Conservation (phyloP, 2,113 vertebrate genomes). For the Trematocara unimaculatum region DNA sequence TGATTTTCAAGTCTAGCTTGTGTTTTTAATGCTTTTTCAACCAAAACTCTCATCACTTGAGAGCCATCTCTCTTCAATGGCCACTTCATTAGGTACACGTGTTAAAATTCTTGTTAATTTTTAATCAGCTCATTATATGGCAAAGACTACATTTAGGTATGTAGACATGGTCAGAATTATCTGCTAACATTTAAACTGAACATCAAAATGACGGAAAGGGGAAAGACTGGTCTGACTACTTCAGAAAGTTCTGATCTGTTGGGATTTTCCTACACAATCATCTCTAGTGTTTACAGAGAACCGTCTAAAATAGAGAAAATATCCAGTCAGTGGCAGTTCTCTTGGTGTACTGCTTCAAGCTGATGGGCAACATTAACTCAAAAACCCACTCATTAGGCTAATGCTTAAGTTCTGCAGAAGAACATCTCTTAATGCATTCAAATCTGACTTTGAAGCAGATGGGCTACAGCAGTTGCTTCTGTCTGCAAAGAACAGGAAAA, state of each 20-base stretch:
- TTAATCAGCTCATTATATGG: accelerated
- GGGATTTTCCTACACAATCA: background rate
- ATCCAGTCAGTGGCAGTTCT: accelerated
- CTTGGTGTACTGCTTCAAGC: background rate
- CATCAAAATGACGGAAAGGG: background rate
- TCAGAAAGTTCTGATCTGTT: background rate
- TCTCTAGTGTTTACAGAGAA: background rate
- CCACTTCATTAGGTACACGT: background rate
- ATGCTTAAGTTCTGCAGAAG: background rate
- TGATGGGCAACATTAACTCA: background rate
- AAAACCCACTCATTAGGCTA: background rate
- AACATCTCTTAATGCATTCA: background rate
- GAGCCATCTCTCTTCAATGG: background rate
- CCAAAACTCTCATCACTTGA: background rate
- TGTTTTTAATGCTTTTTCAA: background rate
- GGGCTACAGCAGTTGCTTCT: background rate
- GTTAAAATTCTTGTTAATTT: background rate
- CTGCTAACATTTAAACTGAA: background rate
- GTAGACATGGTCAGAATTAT: background rate
- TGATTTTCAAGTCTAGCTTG: background rate
- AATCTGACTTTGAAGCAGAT: background rate
- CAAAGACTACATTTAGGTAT: background rate
- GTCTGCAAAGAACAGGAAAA: background rate
- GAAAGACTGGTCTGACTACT: background rate
- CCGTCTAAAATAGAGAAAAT: background rate